A percentile compares a stretch with the other conserved stretches of the same genome.
These are phyloP conservation scores for Andrena dorsata DNA, from an alignment of 2,888 invertebrate genomes.

Conservation along the genomic window DNA sequence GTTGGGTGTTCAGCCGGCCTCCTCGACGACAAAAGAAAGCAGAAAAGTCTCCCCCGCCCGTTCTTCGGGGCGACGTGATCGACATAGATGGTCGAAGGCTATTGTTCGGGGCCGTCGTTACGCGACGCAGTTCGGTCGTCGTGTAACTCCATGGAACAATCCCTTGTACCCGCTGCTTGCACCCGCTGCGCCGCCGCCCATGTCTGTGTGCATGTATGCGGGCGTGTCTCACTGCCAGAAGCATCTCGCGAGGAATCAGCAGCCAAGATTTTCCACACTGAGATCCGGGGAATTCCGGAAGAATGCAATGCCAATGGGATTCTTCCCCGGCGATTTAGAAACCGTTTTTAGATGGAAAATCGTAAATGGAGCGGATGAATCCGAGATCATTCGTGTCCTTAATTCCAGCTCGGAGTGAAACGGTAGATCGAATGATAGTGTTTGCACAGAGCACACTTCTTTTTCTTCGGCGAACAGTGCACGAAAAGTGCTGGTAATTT, in stretches of 20 bases:
- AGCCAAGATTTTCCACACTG: constrained; percentile 30
- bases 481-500: constrained; percentile 1
- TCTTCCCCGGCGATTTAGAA: constrained; percentile 13
- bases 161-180: constrained; percentile 4
- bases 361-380: constrained; percentile 19
- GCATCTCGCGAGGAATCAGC: constrained; percentile 17
- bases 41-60: constrained; percentile 36
- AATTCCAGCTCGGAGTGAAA: constrained; percentile 6
- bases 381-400: neutral
- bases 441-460: neutral
- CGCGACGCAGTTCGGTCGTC: constrained; percentile 36
- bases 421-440: neutral
- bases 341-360: constrained; percentile 15
- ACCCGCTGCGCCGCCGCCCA: neutral
- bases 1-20: constrained; percentile 44
- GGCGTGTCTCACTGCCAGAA: constrained; percentile 9
- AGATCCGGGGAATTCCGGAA: neutral
- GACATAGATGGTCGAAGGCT: constrained; percentile 51
- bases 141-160: constrained; percentile 23
- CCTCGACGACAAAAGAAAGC: constrained; percentile 49
- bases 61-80: constrained; percentile 52
- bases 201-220: neutral
- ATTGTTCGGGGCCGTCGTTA: constrained; percentile 59
- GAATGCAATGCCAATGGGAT: constrained; percentile 24
- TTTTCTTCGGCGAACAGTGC: no score